Evolutionary conservation across 1,140 invertebrate genomes (phyloP).

Genomic region (Bombus pascuorum): DNA sequence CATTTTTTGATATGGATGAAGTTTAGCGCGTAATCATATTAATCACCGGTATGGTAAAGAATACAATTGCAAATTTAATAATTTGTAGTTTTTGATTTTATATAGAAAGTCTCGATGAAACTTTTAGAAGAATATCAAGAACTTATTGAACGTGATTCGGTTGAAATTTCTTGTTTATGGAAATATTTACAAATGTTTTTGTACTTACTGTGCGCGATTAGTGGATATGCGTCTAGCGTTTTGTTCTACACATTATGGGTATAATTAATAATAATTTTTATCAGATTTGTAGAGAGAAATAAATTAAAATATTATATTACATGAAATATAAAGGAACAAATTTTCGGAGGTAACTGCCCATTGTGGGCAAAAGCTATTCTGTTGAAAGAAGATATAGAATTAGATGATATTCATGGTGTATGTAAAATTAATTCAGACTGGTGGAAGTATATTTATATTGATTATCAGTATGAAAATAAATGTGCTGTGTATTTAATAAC

Average conservation of each 20-base stretch:
- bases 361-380: slow-evolving; percentile 64
- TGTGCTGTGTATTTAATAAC: slow-evolving; percentile 64
- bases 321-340: slow-evolving; percentile 48
- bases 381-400: neutral
- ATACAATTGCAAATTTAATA: neutral
- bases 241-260: slow-evolving; percentile 72
- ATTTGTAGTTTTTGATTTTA: no score
- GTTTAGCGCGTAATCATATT: slow-evolving; percentile 48
- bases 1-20: slow-evolving; percentile 24
- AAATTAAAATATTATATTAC: slow-evolving; percentile 28
- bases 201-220: slow-evolving; percentile 54
- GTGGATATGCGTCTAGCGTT: slow-evolving; percentile 64
- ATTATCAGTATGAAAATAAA: slow-evolving; percentile 37
- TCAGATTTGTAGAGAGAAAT: neutral
- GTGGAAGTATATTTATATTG: slow-evolving; percentile 56
- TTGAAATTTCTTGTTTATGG: slow-evolving; percentile 68
- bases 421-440: slow-evolving; percentile 24
- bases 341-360: slow-evolving; percentile 67
- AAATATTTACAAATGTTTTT: slow-evolving; percentile 60
- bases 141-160: slow-evolving; percentile 63
- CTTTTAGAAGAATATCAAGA: slow-evolving; percentile 63
- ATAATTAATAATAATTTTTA: slow-evolving; percentile 32
- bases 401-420: neutral
- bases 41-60: neutral
- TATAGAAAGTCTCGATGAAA: slow-evolving; percentile 30